These are phyloP conservation scores for Caenorhabditis afra DNA, from an alignment of 2,888 invertebrate genomes.

Conservation along the genomic window DNA sequence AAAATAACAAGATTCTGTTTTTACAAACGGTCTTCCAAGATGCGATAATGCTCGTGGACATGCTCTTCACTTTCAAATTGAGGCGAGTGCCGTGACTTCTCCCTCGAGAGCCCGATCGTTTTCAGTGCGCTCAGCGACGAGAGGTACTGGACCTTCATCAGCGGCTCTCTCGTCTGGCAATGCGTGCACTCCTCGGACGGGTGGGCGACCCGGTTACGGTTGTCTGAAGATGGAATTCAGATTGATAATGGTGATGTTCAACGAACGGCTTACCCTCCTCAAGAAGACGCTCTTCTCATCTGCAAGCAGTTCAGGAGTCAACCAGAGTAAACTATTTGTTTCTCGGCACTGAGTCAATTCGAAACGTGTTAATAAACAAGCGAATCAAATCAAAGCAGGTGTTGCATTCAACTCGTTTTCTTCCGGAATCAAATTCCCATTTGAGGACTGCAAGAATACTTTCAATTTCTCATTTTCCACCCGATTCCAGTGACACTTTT, in stretches of 20 bases:
- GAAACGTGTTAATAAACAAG: too few relatives aligned
- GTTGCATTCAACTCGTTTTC: too few relatives aligned
- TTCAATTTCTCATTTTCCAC: too few relatives aligned
- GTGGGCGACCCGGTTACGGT: background rate
- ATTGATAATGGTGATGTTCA: constrained; percentile 48
- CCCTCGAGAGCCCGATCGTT: background rate
- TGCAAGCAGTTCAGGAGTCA: too few relatives aligned
- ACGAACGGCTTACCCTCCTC: constrained; percentile 35
- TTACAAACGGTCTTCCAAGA: constrained; percentile 52
- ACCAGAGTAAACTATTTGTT: too few relatives aligned
- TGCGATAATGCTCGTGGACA: constrained; percentile 23
- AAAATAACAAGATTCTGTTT: constrained; percentile 26
- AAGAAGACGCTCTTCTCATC: constrained; percentile 21
- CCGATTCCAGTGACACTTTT: too few relatives aligned
- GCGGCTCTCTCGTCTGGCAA: constrained; percentile 37
- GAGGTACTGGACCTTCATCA: constrained; percentile 36
- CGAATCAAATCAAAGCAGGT: too few relatives aligned
- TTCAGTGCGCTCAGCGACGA: constrained; percentile 13
- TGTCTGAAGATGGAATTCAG: constrained; percentile 6
- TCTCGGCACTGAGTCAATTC: too few relatives aligned
- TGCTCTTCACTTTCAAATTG: constrained; percentile 43
- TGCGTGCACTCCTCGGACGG: constrained; percentile 41
- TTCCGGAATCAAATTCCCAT: too few relatives aligned
- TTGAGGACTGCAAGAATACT: too few relatives aligned
- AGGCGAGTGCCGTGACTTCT: constrained; percentile 5